phyloP scores from a whole-genome alignment of 2,113 vertebrate genomes.

The Rhea americana region DNA sequence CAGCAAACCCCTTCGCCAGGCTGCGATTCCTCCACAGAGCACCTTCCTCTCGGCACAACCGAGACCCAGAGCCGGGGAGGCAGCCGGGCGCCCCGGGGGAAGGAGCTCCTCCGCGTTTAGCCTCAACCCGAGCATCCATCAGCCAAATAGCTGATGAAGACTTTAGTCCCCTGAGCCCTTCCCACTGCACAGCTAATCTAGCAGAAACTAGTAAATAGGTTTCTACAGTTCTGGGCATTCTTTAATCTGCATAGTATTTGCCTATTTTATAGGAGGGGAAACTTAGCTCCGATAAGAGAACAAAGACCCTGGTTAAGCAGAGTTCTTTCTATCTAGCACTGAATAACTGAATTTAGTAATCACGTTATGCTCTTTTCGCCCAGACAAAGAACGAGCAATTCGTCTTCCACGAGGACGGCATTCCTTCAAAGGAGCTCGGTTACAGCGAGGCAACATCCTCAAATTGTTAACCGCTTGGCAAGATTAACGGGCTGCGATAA shows the following conservation, averaged over 20 bases:
- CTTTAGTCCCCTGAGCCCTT: background rate
- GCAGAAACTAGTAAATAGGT: background rate
- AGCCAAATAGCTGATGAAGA: background rate
- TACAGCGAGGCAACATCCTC: slow-evolving; percentile 58
- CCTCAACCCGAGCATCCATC: background rate
- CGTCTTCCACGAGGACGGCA: slow-evolving; percentile 30
- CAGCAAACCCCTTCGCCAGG: background rate
- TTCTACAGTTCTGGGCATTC: background rate
- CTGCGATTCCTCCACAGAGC: slow-evolving; percentile 9
- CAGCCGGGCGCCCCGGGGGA: background rate
- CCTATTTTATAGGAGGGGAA: slow-evolving; percentile 8
- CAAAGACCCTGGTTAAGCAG: slow-evolving; percentile 32
- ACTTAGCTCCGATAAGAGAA: slow-evolving; percentile 44
- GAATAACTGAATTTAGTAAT: slow-evolving; percentile 25
- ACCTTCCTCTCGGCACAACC: slow-evolving; percentile 29
- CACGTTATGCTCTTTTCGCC: slow-evolving; percentile 38
- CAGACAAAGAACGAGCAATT: slow-evolving; percentile 53
- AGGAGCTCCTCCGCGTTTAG: slow-evolving; percentile 4
- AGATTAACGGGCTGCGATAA: background rate
- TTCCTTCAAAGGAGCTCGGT: slow-evolving; percentile 36
- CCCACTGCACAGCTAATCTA: background rate
- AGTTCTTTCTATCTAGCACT: background rate
- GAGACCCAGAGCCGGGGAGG: background rate
- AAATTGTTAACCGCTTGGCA: slow-evolving; percentile 52
- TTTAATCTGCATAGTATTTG: background rate